Conservation (phyloP, 2,888 invertebrate genomes). For the Chorisops tibialis region DNA sequence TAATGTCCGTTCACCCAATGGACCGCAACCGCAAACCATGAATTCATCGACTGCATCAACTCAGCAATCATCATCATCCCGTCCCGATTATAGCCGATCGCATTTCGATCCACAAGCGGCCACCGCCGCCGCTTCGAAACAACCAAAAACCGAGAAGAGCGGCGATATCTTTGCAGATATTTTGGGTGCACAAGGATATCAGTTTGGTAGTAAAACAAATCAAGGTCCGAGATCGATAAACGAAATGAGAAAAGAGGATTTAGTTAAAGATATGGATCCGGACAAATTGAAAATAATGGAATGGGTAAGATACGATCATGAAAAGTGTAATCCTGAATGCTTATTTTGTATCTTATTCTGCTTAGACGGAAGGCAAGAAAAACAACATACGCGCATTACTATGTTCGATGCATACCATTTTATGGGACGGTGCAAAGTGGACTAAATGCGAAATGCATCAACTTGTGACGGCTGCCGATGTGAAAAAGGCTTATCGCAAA, state of each 20-base stretch:
- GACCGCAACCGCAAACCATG: neutral
- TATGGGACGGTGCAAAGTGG: slow-evolving; percentile 95
- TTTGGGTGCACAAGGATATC: slow-evolving; percentile 85
- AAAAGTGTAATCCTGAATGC: too few species aligned
- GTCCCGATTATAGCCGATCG: slow-evolving; percentile 63
- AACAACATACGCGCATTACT: slow-evolving; percentile 92
- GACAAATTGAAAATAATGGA: slow-evolving; percentile 78
- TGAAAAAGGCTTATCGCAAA: slow-evolving; percentile 91
- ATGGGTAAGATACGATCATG: slow-evolving; percentile 65
- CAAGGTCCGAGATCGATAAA: slow-evolving; percentile 84
- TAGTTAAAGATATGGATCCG: slow-evolving; percentile 86
- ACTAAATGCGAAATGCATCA: slow-evolving; percentile 91
- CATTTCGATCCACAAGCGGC: slow-evolving; percentile 60
- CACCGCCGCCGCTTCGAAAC: slow-evolving; percentile 37
- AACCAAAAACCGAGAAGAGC: slow-evolving; percentile 37
- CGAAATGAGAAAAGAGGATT: slow-evolving; percentile 85
- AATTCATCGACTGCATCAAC: slow-evolving; percentile 44
- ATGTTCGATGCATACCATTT: slow-evolving; percentile 87
- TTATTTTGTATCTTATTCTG: slow-evolving; percentile 6
- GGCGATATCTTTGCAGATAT: slow-evolving; percentile 85
- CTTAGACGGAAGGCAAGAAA: slow-evolving; percentile 90
- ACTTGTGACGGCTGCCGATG: slow-evolving; percentile 84
- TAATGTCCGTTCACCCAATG: slow-evolving; percentile 15
- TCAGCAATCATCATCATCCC: slow-evolving; percentile 35
- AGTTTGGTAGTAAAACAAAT: slow-evolving; percentile 70